Evolutionary conservation across 2,797 vertebrate genomes (phyloP).

Genomic region (Hippoglossus hippoglossus): DNA sequence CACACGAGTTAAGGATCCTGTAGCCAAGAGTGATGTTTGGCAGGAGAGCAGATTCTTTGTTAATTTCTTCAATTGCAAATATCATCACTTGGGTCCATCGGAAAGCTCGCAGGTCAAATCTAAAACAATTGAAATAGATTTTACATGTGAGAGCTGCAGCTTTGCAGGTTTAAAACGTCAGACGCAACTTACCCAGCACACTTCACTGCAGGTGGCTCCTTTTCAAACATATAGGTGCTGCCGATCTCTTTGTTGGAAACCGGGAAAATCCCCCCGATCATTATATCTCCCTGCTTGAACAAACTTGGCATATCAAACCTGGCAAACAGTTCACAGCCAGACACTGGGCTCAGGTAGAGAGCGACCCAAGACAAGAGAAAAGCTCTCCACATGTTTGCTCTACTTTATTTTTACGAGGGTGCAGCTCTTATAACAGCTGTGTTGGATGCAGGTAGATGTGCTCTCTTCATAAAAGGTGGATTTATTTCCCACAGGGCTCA

Average conservation of each 20-base stretch:
- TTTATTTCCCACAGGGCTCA: not conserved
- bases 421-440: slow-evolving; percentile 30
- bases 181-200: slow-evolving; percentile 77
- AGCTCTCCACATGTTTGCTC: slow-evolving; percentile 52
- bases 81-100: slow-evolving; percentile 85
- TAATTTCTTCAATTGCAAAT: slow-evolving; percentile 85
- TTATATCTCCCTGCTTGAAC: slow-evolving; percentile 77
- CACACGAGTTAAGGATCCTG: slow-evolving; percentile 82
- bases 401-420: slow-evolving; percentile 22
- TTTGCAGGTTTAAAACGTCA: not conserved
- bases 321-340: slow-evolving; percentile 67
- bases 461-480: slow-evolving; percentile 14
- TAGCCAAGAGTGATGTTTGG: slow-evolving; percentile 84
- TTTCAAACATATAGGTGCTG: slow-evolving; percentile 58
- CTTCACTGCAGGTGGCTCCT: slow-evolving; percentile 56
- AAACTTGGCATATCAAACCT: slow-evolving; percentile 75
- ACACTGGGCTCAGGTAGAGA: slow-evolving; percentile 46
- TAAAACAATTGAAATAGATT: slow-evolving; percentile 40
- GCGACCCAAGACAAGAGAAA: slow-evolving; percentile 40
- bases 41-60: slow-evolving; percentile 74
- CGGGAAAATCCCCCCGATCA: slow-evolving; percentile 85
- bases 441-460: not conserved
- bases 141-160: not conserved
- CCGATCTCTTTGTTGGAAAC: slow-evolving; percentile 80
- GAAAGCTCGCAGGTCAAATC: slow-evolving; percentile 82